Evolutionary conservation across 1,140 invertebrate species (phyloP).

Genomic region (Wiebesia pumilae): DNA sequence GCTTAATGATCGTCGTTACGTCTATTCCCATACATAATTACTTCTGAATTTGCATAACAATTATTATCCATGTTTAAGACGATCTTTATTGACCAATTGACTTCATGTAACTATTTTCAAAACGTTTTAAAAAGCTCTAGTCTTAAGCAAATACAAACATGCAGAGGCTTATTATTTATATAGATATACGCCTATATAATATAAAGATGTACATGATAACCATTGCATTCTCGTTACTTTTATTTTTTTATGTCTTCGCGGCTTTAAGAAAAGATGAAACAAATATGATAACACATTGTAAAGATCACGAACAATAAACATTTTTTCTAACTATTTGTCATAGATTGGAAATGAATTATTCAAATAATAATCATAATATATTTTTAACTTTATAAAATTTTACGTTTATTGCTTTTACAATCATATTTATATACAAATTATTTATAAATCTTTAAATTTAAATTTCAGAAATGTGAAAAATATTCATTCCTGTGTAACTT

Average conservation of each 20-base stretch:
- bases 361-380: too few species aligned
- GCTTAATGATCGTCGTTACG: slow-evolving; percentile 17
- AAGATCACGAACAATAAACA: too few species aligned
- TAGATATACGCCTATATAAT: neutral
- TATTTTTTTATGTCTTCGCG: neutral
- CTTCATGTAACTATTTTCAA: slow-evolving; percentile 74
- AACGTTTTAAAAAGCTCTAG: slow-evolving; percentile 30
- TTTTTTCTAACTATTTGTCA: too few species aligned
- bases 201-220: neutral
- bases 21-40: slow-evolving; percentile 23
- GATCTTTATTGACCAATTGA: slow-evolving; percentile 75
- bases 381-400: too few species aligned
- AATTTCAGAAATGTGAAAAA: too few species aligned
- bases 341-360: too few species aligned
- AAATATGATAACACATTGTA: too few species aligned
- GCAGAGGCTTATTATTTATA: neutral
- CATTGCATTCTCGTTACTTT: neutral
- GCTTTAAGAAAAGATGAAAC: too few species aligned
- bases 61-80: slow-evolving; percentile 63
- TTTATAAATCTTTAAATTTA: too few species aligned
- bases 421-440: too few species aligned
- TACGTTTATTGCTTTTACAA: too few species aligned
- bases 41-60: slow-evolving; percentile 63
- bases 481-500: too few species aligned
- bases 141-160: neutral